These are phyloP conservation scores for Reticulitermes speratus DNA, from an alignment of 1,140 invertebrate genomes.

Conservation along the genomic window DNA sequence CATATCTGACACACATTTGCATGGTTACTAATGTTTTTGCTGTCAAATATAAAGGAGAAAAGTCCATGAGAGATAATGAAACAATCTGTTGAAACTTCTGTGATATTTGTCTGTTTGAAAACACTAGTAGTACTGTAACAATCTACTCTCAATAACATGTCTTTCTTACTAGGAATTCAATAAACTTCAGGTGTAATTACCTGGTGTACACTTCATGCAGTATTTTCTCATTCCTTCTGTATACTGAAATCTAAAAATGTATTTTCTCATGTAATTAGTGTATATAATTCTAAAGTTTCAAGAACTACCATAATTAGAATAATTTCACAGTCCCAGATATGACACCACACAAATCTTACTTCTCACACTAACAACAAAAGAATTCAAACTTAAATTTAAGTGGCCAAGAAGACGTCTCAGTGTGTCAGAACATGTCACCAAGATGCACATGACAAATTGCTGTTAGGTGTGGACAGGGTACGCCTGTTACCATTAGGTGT, in stretches of 20 bases:
- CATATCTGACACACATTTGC: too few relatives aligned
- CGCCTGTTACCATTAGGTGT: too few relatives aligned
- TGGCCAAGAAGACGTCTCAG: too few relatives aligned
- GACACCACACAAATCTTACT: neutral
- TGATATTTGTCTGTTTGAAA: neutral
- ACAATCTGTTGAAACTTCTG: neutral
- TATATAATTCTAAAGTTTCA: neutral
- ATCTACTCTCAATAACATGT: neutral
- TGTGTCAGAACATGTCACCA: too few relatives aligned
- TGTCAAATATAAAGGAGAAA: neutral
- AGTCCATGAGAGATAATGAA: neutral
- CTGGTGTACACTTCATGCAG: neutral
- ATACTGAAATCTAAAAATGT: neutral
- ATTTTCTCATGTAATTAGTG: neutral
- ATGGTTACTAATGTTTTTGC: neutral
- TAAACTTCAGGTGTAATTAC: neutral
- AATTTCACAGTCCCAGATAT: neutral
- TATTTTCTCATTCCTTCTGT: neutral
- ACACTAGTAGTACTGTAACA: neutral
- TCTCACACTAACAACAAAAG: neutral
- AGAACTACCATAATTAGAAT: neutral
- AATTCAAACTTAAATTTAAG: too few relatives aligned
- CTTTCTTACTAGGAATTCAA: neutral
- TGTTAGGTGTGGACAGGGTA: too few relatives aligned
- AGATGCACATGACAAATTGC: too few relatives aligned